phyloP scores from a whole-genome alignment of 2,888 invertebrate genomes.

The Arge pagana region DNA sequence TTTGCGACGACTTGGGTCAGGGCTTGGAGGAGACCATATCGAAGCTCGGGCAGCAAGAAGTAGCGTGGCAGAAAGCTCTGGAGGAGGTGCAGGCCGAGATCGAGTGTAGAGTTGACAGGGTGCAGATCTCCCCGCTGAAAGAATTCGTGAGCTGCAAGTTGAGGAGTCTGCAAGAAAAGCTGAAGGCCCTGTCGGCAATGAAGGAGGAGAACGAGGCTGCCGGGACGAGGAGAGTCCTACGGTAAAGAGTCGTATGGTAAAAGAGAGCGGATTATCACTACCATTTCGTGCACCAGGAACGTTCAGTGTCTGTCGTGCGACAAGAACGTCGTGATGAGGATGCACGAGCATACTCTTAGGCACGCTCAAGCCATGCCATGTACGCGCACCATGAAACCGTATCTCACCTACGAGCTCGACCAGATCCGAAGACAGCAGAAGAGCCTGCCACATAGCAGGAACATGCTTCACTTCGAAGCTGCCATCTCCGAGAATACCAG shows the following conservation, averaged over 20 bases:
- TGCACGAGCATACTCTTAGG: slow-evolving; percentile 61
- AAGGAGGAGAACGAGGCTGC: slow-evolving; percentile 72
- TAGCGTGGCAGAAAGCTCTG: slow-evolving; percentile 68
- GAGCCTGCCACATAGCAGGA: slow-evolving; percentile 55
- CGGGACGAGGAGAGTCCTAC: slow-evolving; percentile 71
- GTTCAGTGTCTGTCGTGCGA: slow-evolving; percentile 80
- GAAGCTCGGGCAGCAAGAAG: slow-evolving; percentile 68
- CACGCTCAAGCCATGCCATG: slow-evolving; percentile 63
- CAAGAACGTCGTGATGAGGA: slow-evolving; percentile 73
- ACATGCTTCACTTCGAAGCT: slow-evolving; percentile 58
- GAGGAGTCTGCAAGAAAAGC: slow-evolving; percentile 65
- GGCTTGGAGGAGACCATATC: slow-evolving; percentile 68
- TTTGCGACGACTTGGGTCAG: slow-evolving; percentile 69
- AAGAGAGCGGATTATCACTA: not conserved
- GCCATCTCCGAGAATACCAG: slow-evolving; percentile 50
- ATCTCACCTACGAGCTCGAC: slow-evolving; percentile 74
- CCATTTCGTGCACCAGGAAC: slow-evolving; percentile 59
- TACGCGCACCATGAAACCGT: slow-evolving; percentile 68
- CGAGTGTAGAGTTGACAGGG: slow-evolving; percentile 69
- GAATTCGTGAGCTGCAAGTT: slow-evolving; percentile 69
- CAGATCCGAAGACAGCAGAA: slow-evolving; percentile 60
- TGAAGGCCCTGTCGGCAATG: slow-evolving; percentile 65
- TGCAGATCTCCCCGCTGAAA: slow-evolving; percentile 67
- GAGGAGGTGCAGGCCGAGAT: slow-evolving; percentile 71
- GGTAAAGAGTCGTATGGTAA: slow-evolving; percentile 50